phyloP scores from a whole-genome alignment of 2,113 vertebrate species.

The Pseudolaguvia tuberculata region DNA sequence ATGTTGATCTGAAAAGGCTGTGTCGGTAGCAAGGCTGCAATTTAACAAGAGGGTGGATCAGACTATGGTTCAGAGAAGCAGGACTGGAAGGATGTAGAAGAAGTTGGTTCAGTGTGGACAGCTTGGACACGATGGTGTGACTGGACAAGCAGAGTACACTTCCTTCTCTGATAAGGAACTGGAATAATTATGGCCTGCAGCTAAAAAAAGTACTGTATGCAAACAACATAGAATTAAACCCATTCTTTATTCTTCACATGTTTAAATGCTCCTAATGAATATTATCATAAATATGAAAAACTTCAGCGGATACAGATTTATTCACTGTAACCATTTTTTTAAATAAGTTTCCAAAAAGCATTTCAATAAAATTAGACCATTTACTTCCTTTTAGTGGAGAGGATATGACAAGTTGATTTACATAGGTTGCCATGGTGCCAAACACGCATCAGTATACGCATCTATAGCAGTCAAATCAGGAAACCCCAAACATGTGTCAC shows the following conservation, averaged over 20 bases:
- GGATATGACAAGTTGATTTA: constrained; percentile 20
- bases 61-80: background rate
- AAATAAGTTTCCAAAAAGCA: background rate
- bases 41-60: constrained; percentile 3
- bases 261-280: too few species aligned
- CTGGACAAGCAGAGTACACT: background rate
- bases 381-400: constrained; percentile 41
- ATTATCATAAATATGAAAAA: background rate
- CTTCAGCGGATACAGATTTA: background rate
- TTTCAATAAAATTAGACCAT: background rate
- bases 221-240: too few species aligned
- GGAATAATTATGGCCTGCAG: background rate
- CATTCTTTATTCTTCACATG: too few species aligned
- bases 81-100: background rate
- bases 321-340: background rate
- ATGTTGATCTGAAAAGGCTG: background rate
- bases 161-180: constrained; percentile 13
- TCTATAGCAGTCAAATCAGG: constrained; percentile 34
- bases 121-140: background rate
- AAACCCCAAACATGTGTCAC: background rate
- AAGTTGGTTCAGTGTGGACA: background rate
- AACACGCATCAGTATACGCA: constrained; percentile 10
- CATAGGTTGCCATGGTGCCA: constrained; percentile 33
- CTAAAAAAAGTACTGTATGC: background rate
- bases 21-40: constrained; percentile 2